phyloP scores from a whole-genome alignment of 2,113 vertebrate species.

The Elephas maximus region DNA sequence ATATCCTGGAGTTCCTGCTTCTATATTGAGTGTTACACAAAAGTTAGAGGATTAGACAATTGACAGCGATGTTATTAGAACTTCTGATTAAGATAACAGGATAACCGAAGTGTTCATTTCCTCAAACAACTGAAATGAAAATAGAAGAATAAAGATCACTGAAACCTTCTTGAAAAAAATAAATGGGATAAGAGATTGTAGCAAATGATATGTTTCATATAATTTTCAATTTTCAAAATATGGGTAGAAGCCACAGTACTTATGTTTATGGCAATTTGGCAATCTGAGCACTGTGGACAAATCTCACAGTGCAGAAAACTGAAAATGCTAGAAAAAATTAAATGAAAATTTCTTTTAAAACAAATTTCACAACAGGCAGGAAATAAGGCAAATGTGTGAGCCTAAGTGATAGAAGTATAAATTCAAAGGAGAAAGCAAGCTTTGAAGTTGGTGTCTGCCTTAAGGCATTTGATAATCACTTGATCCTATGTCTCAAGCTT shows the following conservation, averaged over 20 bases:
- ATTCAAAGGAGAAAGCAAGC: slow-evolving; percentile 53
- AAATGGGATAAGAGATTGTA: neutral
- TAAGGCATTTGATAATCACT: slow-evolving; percentile 18
- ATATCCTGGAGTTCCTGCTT: neutral
- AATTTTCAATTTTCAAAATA: neutral
- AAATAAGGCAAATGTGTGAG: neutral
- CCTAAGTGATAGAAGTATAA: slow-evolving; percentile 15
- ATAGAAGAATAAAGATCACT: neutral
- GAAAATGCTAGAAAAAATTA: neutral
- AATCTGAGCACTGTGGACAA: neutral
- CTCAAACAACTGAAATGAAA: neutral
- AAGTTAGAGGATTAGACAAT: neutral
- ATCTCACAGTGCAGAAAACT: neutral
- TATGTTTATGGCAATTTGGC: neutral
- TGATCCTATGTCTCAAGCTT: neutral
- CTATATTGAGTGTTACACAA: neutral
- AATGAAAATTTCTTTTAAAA: slow-evolving; percentile 33
- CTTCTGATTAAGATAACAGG: neutral
- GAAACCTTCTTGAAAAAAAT: neutral
- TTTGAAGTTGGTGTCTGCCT: slow-evolving; percentile 59
- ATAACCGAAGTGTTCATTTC: neutral
- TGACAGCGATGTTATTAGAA: neutral
- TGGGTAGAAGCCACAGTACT: neutral
- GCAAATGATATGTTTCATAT: neutral
- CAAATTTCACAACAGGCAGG: slow-evolving; percentile 30